These are phyloP conservation scores for Pavo muticus DNA, from an alignment of 2,113 vertebrate species.

Conservation along the genomic window DNA sequence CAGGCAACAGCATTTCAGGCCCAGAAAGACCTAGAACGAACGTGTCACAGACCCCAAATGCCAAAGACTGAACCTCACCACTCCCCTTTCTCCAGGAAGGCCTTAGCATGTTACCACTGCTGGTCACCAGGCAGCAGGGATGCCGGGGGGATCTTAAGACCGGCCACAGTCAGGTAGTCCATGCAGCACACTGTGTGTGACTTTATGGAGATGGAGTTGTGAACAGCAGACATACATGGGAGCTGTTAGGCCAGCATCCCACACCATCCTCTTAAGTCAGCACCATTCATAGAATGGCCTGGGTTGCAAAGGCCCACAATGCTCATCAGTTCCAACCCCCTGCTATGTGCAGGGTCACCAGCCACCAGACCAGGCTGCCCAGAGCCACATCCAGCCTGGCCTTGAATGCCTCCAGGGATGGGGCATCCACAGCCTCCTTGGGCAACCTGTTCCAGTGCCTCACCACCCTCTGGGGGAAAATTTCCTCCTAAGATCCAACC, in stretches of 20 bases:
- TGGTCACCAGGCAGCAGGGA: background rate
- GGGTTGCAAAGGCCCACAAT: no score
- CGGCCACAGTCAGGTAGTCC: background rate
- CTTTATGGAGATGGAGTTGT: background rate
- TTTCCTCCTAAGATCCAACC: no score
- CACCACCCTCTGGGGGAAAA: no score
- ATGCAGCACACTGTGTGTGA: rapidly evolving
- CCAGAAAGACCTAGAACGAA: background rate
- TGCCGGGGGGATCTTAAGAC: background rate
- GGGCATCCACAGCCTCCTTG: no score
- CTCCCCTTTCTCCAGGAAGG: background rate
- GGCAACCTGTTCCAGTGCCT: no score
- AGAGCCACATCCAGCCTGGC: no score
- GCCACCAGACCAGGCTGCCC: no score
- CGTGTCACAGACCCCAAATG: background rate
- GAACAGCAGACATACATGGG: background rate
- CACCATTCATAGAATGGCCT: no score
- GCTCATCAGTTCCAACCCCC: no score
- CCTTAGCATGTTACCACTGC: background rate
- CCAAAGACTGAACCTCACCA: background rate
- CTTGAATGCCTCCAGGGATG: no score
- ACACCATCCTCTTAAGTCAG: background rate
- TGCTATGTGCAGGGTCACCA: no score
- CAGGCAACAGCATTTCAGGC: background rate
- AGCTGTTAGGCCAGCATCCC: background rate